phyloP scores from a whole-genome alignment of 2,888 invertebrate species.

The Calameuta filiformis region DNA sequence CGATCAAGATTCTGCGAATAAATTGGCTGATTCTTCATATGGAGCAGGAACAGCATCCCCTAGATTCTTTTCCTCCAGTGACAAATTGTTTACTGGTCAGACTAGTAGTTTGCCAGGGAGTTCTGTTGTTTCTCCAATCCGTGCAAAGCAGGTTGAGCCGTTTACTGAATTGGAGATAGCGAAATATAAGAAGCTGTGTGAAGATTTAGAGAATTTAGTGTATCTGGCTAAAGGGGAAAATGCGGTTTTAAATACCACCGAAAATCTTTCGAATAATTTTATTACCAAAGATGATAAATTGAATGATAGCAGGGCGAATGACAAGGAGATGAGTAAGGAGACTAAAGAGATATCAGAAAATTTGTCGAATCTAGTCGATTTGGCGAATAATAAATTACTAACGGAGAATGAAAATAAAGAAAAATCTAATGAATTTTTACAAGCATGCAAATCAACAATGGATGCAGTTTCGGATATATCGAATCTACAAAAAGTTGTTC shows the following conservation, averaged over 20 bases:
- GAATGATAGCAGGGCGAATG: background rate
- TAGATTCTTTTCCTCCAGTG: background rate
- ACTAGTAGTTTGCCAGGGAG: background rate
- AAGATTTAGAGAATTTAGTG: conserved; percentile 55
- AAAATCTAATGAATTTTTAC: background rate
- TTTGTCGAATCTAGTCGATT: background rate
- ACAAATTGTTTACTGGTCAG: background rate
- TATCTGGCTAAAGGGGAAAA: conserved; percentile 26
- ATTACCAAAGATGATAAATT: conserved; percentile 10
- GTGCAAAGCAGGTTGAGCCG: conserved; percentile 16
- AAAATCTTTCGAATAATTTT: background rate
- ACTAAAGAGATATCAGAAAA: conserved; percentile 2
- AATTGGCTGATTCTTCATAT: conserved; percentile 15
- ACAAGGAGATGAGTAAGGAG: background rate
- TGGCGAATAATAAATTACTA: background rate
- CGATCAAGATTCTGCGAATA: background rate
- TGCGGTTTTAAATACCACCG: conserved; percentile 2
- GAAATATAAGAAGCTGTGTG: conserved; percentile 53
- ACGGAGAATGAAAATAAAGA: background rate
- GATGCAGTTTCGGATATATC: background rate
- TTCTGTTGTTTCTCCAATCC: background rate
- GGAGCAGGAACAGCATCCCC: conserved; percentile 4
- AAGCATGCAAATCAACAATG: background rate
- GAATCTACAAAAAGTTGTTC: background rate
- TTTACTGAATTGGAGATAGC: conserved; percentile 49